Evolutionary conservation across 2,888 invertebrate species (phyloP).

Genomic region (Augochlorella aurata): DNA sequence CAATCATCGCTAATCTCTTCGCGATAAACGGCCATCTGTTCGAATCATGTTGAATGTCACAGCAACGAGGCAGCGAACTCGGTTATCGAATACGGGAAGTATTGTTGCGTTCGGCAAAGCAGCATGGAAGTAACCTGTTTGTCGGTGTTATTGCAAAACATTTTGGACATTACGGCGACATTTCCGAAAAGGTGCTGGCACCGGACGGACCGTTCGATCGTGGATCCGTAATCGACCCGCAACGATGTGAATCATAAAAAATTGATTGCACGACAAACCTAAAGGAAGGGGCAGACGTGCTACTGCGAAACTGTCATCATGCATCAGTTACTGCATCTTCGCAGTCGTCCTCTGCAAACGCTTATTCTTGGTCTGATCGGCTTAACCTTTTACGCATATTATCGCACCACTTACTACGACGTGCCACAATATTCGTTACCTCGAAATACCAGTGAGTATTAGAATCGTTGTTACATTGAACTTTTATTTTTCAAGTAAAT

Average conservation of each 20-base stretch:
- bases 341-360: slow-evolving; percentile 75
- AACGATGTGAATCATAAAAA: slow-evolving; percentile 31
- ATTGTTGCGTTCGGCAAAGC: slow-evolving; percentile 6
- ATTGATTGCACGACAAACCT: slow-evolving; percentile 9
- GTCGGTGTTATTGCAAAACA: not conserved
- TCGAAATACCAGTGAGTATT: slow-evolving; percentile 71
- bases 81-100: not conserved
- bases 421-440: slow-evolving; percentile 67
- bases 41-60: not conserved
- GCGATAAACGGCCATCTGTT: slow-evolving; percentile 33
- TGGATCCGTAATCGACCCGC: not conserved
- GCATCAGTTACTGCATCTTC: slow-evolving; percentile 73
- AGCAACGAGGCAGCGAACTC: not conserved
- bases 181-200: not conserved
- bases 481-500: slow-evolving; percentile 15
- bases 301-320: slow-evolving; percentile 54
- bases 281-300: not conserved
- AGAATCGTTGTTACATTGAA: not conserved
- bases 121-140: slow-evolving; percentile 61
- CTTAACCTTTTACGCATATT: slow-evolving; percentile 78
- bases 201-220: not conserved
- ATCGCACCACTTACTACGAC: slow-evolving; percentile 74
- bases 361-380: slow-evolving; percentile 76
- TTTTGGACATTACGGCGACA: not conserved
- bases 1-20: not conserved